phyloP scores from a whole-genome alignment of 2,797 vertebrate species.

The Orestias chungarensis region DNA sequence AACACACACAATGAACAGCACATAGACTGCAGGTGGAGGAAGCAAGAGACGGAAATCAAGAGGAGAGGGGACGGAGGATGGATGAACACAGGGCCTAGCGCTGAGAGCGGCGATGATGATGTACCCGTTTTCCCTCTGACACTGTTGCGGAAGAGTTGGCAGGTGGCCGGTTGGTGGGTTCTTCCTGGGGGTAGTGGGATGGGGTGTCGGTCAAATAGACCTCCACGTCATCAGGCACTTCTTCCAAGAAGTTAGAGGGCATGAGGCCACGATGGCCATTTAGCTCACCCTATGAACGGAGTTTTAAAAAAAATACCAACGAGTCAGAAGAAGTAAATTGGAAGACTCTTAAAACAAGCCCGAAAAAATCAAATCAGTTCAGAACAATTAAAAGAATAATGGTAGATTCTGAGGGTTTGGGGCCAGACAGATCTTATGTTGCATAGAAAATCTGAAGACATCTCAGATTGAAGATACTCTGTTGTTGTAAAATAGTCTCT shows the following conservation, averaged over 20 bases:
- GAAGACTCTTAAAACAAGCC: background rate
- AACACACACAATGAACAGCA: conserved; percentile 81
- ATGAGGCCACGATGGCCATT: conserved; percentile 95
- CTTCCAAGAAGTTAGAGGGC: conserved; percentile 99
- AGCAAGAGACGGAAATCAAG: conserved; percentile 79
- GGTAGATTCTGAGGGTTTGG: too few species aligned
- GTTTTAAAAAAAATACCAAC: background rate
- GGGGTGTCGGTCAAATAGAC: conserved; percentile 94
- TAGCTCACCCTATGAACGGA: conserved; percentile 86
- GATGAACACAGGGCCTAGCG: conserved; percentile 82
- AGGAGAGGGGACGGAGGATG: conserved; percentile 80
- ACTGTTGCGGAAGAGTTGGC: conserved; percentile 50
- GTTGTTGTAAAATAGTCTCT: too few species aligned
- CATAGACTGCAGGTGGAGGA: conserved; percentile 80
- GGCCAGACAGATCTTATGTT: too few species aligned
- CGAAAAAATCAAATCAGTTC: background rate
- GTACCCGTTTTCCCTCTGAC: conserved; percentile 95
- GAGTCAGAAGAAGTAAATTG: background rate
- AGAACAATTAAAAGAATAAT: too few species aligned
- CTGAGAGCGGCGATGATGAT: conserved; percentile 77
- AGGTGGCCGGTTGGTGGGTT: conserved; percentile 65
- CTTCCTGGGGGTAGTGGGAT: conserved; percentile 82
- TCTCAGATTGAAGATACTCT: too few species aligned
- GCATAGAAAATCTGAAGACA: too few species aligned
- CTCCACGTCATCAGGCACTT: conserved; percentile 99